Evolutionary conservation across 23 tunicate genomes (phyloP).

Genomic region (Phallusia fumigata): DNA sequence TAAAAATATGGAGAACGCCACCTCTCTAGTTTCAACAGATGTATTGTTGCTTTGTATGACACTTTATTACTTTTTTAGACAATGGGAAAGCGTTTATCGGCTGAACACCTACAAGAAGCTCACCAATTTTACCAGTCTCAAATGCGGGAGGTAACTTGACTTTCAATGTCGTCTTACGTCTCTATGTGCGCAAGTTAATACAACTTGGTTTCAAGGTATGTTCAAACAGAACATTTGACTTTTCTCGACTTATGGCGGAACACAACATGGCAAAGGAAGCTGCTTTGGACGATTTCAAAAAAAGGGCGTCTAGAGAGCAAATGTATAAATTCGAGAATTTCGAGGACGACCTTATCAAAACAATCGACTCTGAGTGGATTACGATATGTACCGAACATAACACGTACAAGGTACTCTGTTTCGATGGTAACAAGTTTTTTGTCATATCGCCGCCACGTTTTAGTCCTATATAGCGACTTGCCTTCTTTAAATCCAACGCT

Average conservation of each 20-base stretch:
- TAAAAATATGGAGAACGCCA: too few relatives aligned
- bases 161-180: neutral
- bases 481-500: too few relatives aligned
- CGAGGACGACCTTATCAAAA: neutral
- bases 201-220: neutral
- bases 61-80: too few relatives aligned
- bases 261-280: neutral
- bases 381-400: neutral
- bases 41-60: too few relatives aligned
- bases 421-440: too few relatives aligned
- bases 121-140: neutral
- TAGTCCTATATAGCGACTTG: too few relatives aligned
- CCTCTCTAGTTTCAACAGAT: too few relatives aligned
- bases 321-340: neutral
- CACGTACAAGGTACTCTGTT: neutral
- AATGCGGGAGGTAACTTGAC: neutral
- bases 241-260: neutral
- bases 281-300: neutral
- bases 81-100: neutral
- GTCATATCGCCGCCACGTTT: too few relatives aligned
- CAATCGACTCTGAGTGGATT: neutral
- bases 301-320: neutral
- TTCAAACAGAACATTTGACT: neutral
- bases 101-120: neutral
- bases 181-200: neutral